These are phyloP conservation scores for Pantherophis vulpinus DNA, from an alignment of 2,797 vertebrate genomes.

Conservation along the genomic window DNA sequence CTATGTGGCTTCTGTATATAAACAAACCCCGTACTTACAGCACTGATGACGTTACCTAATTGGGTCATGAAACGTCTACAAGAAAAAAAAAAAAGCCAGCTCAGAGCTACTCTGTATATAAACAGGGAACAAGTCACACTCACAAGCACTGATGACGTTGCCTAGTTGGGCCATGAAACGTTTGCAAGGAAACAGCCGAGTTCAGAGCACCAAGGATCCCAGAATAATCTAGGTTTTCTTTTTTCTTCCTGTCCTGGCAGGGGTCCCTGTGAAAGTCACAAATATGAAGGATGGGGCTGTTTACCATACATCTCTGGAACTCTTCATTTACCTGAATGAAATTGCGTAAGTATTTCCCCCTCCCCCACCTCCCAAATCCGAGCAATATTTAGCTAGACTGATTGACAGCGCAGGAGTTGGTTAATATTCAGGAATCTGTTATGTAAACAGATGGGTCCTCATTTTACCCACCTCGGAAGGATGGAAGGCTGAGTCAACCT, in stretches of 20 bases:
- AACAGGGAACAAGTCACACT: background rate
- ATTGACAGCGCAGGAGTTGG: background rate
- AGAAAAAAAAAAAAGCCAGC: background rate
- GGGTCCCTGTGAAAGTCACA: slow-evolving; percentile 87
- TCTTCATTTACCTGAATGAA: slow-evolving; percentile 91
- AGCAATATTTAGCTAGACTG: background rate
- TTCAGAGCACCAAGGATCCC: background rate
- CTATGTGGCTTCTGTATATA: background rate
- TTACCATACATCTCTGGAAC: slow-evolving; percentile 77
- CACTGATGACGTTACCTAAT: too few species aligned
- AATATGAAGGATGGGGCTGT: slow-evolving; percentile 71
- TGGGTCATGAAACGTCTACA: background rate
- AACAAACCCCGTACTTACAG: background rate
- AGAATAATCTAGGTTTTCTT: background rate
- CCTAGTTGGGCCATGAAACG: background rate
- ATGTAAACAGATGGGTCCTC: background rate
- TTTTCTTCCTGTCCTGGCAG: slow-evolving; percentile 63
- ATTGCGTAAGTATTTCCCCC: slow-evolving; percentile 78
- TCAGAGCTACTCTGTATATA: background rate
- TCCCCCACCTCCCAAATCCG: background rate
- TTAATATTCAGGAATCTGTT: background rate
- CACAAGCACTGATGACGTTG: background rate
- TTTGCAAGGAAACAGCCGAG: background rate
- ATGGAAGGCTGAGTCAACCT: too few species aligned
- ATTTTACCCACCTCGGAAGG: too few species aligned